Percentiles rank a stretch among this genome's conserved stretches.
Conservation (phyloP, 2,888 invertebrate genomes). For the Acanthococcus lagerstroemiae region DNA sequence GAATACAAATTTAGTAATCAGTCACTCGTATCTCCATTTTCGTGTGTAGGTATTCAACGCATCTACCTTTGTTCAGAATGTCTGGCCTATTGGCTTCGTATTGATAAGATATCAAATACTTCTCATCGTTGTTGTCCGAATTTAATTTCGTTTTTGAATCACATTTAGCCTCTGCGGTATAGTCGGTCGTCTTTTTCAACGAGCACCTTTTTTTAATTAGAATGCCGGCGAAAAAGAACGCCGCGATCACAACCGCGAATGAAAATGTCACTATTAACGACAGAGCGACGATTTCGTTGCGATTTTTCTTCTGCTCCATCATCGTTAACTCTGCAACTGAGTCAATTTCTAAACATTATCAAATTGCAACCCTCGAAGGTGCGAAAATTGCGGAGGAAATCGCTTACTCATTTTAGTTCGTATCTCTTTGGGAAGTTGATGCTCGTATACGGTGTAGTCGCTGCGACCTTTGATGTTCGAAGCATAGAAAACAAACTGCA, state of each 20-base stretch:
- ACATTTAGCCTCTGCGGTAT: background rate
- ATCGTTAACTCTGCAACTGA: slow-evolving; percentile 6
- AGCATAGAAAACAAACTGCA: slow-evolving; percentile 69
- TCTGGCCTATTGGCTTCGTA: slow-evolving; percentile 66
- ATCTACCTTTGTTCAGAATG: slow-evolving; percentile 55
- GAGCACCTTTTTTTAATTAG: slow-evolving; percentile 42
- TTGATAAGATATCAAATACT: slow-evolving; percentile 77
- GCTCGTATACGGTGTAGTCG: slow-evolving; percentile 53
- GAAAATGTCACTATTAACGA: slow-evolving; percentile 1
- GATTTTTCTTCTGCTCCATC: slow-evolving; percentile 6
- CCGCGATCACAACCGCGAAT: slow-evolving; percentile 54
- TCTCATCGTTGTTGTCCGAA: slow-evolving; percentile 48
- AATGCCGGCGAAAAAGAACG: slow-evolving; percentile 54
- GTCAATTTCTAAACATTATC: too few relatives aligned
- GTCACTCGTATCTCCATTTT: background rate
- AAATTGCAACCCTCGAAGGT: too few relatives aligned
- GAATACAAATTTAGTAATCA: background rate
- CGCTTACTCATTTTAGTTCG: slow-evolving; percentile 8
- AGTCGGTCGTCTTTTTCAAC: background rate
- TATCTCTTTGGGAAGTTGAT: slow-evolving; percentile 5
- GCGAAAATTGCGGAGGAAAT: too few relatives aligned
- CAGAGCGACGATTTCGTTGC: slow-evolving; percentile 8
- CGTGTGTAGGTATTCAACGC: background rate
- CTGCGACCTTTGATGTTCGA: slow-evolving; percentile 76
- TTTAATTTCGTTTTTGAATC: slow-evolving; percentile 6